These are phyloP conservation scores for Ephestia elutella DNA, from an alignment of 1,140 invertebrate genomes.

Conservation along the genomic window DNA sequence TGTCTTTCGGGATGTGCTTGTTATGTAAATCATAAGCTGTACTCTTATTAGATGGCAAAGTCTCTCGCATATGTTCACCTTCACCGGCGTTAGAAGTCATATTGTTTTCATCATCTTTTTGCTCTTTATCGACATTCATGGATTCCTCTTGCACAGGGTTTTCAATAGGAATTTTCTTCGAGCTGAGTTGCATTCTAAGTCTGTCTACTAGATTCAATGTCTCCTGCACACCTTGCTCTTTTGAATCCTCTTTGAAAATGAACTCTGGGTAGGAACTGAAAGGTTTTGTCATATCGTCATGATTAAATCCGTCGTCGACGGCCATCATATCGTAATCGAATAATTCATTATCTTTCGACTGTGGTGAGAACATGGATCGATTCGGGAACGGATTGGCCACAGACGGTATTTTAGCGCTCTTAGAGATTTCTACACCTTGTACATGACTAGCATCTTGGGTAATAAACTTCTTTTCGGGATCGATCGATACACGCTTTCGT, in stretches of 20 bases:
- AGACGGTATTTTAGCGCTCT: conserved; percentile 64
- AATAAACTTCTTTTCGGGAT: conserved; percentile 72
- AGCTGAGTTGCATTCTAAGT: conserved; percentile 76
- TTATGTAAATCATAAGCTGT: conserved; percentile 13
- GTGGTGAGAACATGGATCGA: conserved; percentile 82
- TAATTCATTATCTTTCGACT: conserved; percentile 79
- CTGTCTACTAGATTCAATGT: conserved; percentile 87
- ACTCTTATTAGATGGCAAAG: conserved; percentile 14
- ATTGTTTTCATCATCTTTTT: conserved; percentile 22
- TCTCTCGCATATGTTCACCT: conserved; percentile 9
- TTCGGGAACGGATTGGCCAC: conserved; percentile 65
- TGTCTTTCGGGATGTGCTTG: conserved; percentile 6
- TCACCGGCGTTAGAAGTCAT: conserved; percentile 12
- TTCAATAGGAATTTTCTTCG: conserved; percentile 51
- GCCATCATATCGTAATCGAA: conserved; percentile 81
- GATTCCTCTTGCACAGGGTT: conserved; percentile 37
- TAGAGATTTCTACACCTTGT: conserved; percentile 62
- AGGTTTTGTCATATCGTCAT: conserved; percentile 77
- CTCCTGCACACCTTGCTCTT: conserved; percentile 80
- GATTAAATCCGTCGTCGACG: conserved; percentile 79
- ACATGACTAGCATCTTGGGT: conserved; percentile 60
- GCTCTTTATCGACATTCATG: conserved; percentile 34
- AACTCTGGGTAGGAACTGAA: conserved; percentile 80
- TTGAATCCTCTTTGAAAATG: conserved; percentile 85
- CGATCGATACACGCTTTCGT: conserved; percentile 38